A percentile compares a stretch with the other conserved stretches of the same genome.
phyloP scores from a whole-genome alignment of 2,113 vertebrate genomes.

The Erpornis zantholeuca region DNA sequence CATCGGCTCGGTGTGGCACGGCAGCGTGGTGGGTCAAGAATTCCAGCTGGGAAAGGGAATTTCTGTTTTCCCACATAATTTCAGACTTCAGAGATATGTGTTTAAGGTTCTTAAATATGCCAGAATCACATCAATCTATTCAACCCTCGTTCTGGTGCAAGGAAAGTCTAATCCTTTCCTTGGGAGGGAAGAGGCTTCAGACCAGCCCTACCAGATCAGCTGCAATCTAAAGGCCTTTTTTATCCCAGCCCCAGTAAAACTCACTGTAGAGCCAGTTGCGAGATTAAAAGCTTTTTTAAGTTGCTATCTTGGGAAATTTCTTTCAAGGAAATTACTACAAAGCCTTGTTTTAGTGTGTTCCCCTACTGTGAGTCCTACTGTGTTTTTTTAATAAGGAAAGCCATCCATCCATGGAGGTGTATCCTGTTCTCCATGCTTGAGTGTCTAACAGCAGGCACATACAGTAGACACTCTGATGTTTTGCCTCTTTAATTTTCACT shows the following conservation, averaged over 20 bases:
- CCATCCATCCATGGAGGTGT: constrained; percentile 97
- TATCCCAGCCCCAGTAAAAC: constrained; percentile 66
- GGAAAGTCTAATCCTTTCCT: not conserved
- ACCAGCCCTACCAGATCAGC: constrained; percentile 37
- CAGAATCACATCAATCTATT: not conserved
- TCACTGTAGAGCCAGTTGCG: constrained; percentile 58
- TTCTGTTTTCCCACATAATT: not conserved
- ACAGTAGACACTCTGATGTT: constrained; percentile 78
- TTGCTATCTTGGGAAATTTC: constrained; percentile 84
- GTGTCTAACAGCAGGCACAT: constrained; percentile 84
- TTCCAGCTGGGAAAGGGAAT: not conserved
- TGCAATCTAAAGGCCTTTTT: constrained; percentile 65
- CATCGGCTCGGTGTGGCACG: accelerated
- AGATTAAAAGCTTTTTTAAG: constrained; percentile 77
- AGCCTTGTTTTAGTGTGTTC: constrained; percentile 90
- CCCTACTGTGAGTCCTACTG: constrained; percentile 91
- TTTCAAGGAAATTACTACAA: constrained; percentile 88
- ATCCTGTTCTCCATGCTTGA: constrained; percentile 97
- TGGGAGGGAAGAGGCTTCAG: constrained; percentile 5
- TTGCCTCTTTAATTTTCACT: constrained; percentile 78
- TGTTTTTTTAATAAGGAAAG: constrained; percentile 98
- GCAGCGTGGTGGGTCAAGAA: not conserved
- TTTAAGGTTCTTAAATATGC: not conserved
- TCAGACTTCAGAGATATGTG: not conserved
- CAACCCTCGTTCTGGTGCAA: not conserved